Percentiles rank a stretch among this genome's conserved stretches.
These are phyloP conservation scores for Octomys mimax DNA, from an alignment of 2,797 vertebrate genomes.

Conservation along the genomic window DNA sequence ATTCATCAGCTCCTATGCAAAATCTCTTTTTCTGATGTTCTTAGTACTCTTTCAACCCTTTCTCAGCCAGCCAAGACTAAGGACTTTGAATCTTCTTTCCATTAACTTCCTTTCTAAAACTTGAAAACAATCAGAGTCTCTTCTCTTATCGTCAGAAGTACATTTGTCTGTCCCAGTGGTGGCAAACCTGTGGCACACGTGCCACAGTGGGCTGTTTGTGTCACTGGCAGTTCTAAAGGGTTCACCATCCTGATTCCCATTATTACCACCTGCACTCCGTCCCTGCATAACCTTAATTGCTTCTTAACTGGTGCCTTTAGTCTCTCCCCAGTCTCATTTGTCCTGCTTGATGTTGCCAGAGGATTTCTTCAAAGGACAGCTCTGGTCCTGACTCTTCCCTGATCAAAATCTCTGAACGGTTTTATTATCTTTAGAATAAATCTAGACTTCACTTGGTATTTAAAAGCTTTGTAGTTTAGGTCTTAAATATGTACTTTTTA, in stretches of 20 bases:
- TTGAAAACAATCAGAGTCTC: not conserved
- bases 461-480: constrained; percentile 36
- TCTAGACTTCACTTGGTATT: constrained; percentile 15
- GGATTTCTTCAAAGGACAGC: not conserved
- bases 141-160: not conserved
- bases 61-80: constrained; percentile 12
- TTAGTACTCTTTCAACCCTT: constrained; percentile 8
- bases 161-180: not conserved
- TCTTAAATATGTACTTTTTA: not conserved
- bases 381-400: not conserved
- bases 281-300: not conserved
- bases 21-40: not conserved
- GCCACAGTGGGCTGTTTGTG: not conserved
- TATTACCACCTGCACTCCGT: not conserved
- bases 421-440: constrained; percentile 32
- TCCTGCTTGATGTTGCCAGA: not conserved
- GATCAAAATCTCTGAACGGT: not conserved
- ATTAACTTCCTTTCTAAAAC: constrained; percentile 29
- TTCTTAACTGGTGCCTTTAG: not conserved
- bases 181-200: not conserved
- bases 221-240: not conserved
- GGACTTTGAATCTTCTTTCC: constrained; percentile 16
- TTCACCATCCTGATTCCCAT: not conserved
- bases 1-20: constrained; percentile 15
- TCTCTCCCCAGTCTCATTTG: not conserved